A percentile compares a stretch with the other conserved stretches of the same genome.
Evolutionary conservation across 2,113 vertebrate species (phyloP).

Genomic region (Gallinago jamesoni): DNA sequence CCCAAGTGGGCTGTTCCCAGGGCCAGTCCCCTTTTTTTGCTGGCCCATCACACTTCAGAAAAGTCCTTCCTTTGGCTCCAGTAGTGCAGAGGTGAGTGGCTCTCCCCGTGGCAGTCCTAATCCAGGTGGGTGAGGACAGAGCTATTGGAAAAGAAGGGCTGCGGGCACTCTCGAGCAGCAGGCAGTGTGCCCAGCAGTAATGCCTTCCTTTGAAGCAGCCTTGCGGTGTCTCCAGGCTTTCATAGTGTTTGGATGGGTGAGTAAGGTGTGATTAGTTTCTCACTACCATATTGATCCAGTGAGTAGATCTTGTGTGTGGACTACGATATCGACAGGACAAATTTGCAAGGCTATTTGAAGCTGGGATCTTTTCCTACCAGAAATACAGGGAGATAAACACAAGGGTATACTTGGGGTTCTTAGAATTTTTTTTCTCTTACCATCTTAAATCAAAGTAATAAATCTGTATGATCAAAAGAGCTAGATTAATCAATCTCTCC

Average conservation of each 20-base stretch:
- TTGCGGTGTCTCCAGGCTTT: background rate
- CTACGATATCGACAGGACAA: background rate
- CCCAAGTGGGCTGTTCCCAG: background rate
- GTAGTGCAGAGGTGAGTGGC: background rate
- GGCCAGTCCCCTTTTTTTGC: background rate
- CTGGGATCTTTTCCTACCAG: background rate
- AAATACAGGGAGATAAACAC: background rate
- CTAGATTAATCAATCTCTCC: background rate
- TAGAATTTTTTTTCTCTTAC: background rate
- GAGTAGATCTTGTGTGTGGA: background rate
- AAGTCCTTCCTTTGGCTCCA: background rate
- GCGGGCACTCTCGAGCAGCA: background rate
- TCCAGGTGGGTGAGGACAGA: background rate
- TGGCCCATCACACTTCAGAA: background rate
- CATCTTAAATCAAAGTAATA: constrained; percentile 16
- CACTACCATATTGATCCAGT: background rate
- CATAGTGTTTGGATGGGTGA: background rate
- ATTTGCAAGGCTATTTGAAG: background rate
- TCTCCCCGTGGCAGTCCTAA: background rate
- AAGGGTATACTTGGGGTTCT: background rate
- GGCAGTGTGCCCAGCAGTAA: background rate
- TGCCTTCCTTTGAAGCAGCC: background rate
- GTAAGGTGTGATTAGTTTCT: constrained; percentile 14
- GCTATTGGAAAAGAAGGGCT: background rate
- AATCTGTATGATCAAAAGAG: constrained; percentile 12